Conservation (phyloP, 2,797 vertebrate species). For the Leontopithecus rosalia region DNA sequence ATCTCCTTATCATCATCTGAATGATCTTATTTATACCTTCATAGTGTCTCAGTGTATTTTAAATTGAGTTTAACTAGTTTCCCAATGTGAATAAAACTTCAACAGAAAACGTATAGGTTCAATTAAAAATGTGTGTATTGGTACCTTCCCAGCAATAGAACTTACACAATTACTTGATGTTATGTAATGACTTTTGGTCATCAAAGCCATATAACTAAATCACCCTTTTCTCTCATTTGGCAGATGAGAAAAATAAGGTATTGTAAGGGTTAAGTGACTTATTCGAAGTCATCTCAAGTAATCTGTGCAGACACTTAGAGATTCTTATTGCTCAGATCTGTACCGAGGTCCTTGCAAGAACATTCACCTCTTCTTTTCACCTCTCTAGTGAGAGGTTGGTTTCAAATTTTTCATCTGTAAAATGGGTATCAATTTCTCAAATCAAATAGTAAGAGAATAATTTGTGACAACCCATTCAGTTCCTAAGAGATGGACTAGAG, state of each 20-base stretch:
- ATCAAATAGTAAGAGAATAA: conserved; percentile 6
- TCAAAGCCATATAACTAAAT: neutral
- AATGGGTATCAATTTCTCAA: conserved; percentile 18
- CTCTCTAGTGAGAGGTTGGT: neutral
- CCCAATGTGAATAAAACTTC: neutral
- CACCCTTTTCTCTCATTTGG: neutral
- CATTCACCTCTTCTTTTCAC: neutral
- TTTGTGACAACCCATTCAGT: neutral
- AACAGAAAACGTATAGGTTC: neutral
- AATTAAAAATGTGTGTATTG: neutral
- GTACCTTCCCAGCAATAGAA: neutral
- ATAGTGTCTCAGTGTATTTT: neutral
- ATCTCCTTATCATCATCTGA: neutral
- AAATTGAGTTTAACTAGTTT: neutral
- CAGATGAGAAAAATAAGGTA: conserved; percentile 2
- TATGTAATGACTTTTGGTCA: neutral
- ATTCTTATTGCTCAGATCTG: neutral
- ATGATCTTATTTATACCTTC: neutral
- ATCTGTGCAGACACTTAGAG: neutral
- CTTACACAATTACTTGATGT: neutral
- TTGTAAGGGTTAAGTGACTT: neutral
- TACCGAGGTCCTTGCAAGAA: neutral
- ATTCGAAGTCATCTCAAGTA: neutral
- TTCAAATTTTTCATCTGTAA: conserved; percentile 25
- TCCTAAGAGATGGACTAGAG: neutral